Conservation (phyloP, 2,888 invertebrate species). For the Meloe dianella region DNA sequence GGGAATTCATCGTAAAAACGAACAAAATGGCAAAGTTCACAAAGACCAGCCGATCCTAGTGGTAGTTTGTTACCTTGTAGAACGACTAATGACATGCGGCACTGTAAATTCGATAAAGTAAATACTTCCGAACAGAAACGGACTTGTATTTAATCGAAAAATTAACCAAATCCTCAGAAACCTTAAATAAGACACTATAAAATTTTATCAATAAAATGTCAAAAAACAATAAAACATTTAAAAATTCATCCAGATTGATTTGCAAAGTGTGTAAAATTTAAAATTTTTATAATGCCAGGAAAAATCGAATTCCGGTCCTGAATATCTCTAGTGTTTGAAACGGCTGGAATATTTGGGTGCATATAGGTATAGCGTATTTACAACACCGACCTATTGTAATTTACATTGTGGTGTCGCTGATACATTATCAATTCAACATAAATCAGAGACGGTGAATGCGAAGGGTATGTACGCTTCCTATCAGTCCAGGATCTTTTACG, state of each 20-base stretch:
- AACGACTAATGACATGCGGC: constrained; percentile 48
- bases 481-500: constrained; percentile 48
- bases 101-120: constrained; percentile 46
- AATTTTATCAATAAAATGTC: no score
- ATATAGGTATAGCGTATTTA: constrained; percentile 54
- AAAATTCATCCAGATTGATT: neutral
- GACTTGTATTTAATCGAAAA: neutral
- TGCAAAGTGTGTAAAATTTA: neutral
- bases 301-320: constrained; percentile 33
- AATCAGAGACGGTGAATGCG: constrained; percentile 54
- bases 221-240: neutral
- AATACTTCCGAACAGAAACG: constrained; percentile 25
- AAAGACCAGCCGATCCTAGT: constrained; percentile 38
- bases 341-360: constrained; percentile 41
- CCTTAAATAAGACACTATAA: neutral
- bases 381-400: constrained; percentile 57
- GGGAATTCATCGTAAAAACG: constrained; percentile 36
- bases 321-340: constrained; percentile 19
- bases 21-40: constrained; percentile 35
- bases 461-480: constrained; percentile 47
- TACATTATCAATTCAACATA: constrained; percentile 58
- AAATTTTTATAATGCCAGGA: neutral
- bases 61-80: constrained; percentile 46
- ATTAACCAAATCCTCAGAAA: neutral
- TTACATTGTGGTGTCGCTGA: constrained; percentile 59